Conservation (phyloP, 2,797 vertebrate genomes). For the Rhinophrynus dorsalis region DNA sequence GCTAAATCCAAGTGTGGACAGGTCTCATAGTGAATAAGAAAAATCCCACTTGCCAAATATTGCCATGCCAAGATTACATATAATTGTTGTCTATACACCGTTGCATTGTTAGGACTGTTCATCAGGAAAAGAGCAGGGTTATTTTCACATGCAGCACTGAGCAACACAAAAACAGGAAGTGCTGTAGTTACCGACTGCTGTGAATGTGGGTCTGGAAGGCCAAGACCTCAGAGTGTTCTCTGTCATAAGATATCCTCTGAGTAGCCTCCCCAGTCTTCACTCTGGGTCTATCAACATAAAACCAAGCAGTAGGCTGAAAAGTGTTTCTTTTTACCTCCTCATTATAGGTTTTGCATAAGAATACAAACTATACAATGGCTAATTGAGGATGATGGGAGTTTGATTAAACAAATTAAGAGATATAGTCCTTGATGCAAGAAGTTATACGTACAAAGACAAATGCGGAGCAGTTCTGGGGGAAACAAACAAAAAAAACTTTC, state of each 20-base stretch:
- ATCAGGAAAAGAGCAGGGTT: constrained; percentile 60
- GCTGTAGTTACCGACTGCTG: constrained; percentile 85
- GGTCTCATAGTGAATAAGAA: neutral
- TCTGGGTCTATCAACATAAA: constrained; percentile 92
- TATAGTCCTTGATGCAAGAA: neutral
- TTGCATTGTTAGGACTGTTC: constrained; percentile 53
- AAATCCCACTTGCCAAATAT: constrained; percentile 57
- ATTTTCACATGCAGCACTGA: constrained; percentile 75
- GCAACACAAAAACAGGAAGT: constrained; percentile 77
- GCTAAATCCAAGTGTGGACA: constrained; percentile 27
- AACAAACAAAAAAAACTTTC: too few species aligned
- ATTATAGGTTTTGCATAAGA: neutral
- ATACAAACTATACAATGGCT: neutral
- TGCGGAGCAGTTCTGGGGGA: too few species aligned
- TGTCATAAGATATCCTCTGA: constrained; percentile 94
- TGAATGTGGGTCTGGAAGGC: constrained; percentile 70
- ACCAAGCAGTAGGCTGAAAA: constrained; percentile 72
- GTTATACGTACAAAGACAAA: too few species aligned
- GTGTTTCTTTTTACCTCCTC: neutral
- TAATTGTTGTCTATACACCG: neutral
- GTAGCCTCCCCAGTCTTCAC: constrained; percentile 96
- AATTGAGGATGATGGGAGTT: too few species aligned
- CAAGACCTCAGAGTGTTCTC: constrained; percentile 74
- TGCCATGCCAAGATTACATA: constrained; percentile 65
- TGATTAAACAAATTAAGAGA: neutral